Evolutionary conservation across 2,797 vertebrate genomes (phyloP), one percentile per base, ranked within the genome.

Genomic region (Chromis chromis): DNA sequence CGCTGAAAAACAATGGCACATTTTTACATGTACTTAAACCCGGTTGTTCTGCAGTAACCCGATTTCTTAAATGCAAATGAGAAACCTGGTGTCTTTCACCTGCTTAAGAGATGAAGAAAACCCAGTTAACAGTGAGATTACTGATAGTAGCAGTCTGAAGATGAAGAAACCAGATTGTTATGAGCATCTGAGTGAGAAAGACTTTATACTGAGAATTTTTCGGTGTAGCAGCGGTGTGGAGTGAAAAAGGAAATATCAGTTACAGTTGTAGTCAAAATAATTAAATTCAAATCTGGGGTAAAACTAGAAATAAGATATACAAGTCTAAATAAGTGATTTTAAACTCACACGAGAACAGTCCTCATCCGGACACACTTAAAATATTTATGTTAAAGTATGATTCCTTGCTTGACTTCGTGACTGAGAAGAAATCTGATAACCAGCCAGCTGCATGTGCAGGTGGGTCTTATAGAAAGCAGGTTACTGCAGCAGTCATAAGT

Each of bases 61-160:
- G 54, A 69, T 69, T 80, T 76, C 56, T 57, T 22, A 7, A 76
- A 78, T 72, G 63, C 77, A 75, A 83, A 84, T 67, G 31, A 33
- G 22, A 76, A 76, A 71, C 31, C 71, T 65, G 56, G 36, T 72
- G 70, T 77, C 36, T 52, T 73, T 52, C 48, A 78, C 60, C 40
- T 58, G 36, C 22, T 22, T 33, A 17, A 25, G 31, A 57, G 25
- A 65, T 70, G 52, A 56, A 57, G 28, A 44, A 64, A 62, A 76
- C 50, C 28, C 21, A 16, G 17, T 62, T 24, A 69, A 54, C 48
- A 42, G 21, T 21, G 22, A 36, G 31, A 61, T 49, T 68, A 68
- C 28, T 63, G 31, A 31, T 1, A 48, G 31, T 8, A 31, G 8
- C 31, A 31, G 10, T 36, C 33, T 36, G 33, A 36, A 36, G 33